Base-by-base conservation (phyloP, 1,140 invertebrate genomes). In the Lerema accius region DNA sequence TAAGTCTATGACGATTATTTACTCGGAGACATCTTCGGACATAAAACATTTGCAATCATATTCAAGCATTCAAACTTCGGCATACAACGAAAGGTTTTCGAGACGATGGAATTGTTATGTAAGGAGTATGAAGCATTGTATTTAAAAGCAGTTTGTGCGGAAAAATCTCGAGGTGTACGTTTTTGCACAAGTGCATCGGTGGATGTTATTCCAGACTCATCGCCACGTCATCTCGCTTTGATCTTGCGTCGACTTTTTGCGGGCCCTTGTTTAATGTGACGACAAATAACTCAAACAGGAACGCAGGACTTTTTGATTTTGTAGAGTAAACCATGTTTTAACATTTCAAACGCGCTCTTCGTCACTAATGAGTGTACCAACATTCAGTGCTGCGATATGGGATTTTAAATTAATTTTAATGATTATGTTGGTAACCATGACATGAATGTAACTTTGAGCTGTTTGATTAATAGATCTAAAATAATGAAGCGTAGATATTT, bases 271-370 rank as follows among this genome's bases (percentile, higher is more conserved):
- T 89, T 86, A 85, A 85, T 86, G 84, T 78, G 84, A 85, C 79
- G 87, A 90, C 87, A 89, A 85, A 88, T 88, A 89, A 84, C 84
- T 88, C 80, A 84, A 86, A 76, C 78, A 80, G 76, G 72, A 77
- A 78, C 68, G 77, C 73, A 64, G 65, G 46, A 74, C 76, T 77
- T 86, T 83, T 87, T 85, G 69, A 80, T 83, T 86, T 85, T 84
- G 79, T 83, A 67, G 66, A 67, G 69, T 73, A 67, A 71, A 73
- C 67, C 69, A 70, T 76, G 76, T 76, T 82, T 75, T 74, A 71
- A 73, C 63, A 59, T 80, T 82, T 80, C 71, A 76, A 80, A 82
- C 78, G 71, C 63, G 71, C 64, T 78, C 71, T 79, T 66, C 73
- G 81, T 86, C 80, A 89, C 83, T 83, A 86, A 77, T 81, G 55